Conservation (phyloP, 2,888 invertebrate species). For the Latheticus oryzae region DNA sequence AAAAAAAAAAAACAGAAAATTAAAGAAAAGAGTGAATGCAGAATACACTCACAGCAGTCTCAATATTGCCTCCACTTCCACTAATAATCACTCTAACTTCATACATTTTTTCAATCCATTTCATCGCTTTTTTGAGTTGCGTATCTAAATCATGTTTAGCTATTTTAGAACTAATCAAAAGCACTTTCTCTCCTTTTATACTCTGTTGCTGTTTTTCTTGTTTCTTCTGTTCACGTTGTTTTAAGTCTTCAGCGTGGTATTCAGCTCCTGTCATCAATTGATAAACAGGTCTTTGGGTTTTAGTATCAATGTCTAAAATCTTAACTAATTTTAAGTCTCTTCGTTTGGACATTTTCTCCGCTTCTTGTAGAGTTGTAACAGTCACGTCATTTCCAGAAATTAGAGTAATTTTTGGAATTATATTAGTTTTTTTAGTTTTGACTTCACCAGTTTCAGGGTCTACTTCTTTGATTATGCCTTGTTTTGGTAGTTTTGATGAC, state of each 20-base stretch:
- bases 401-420: constrained; percentile 75
- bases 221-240: constrained; percentile 68
- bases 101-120: constrained; percentile 75
- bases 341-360: constrained; percentile 75
- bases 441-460: constrained; percentile 42
- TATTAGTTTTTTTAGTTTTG: constrained; percentile 57
- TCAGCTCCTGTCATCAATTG: constrained; percentile 77
- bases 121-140: constrained; percentile 73
- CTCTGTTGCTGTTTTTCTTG: constrained; percentile 59
- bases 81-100: constrained; percentile 73
- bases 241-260: constrained; percentile 72
- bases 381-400: constrained; percentile 70
- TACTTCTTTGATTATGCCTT: constrained; percentile 26
- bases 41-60: constrained; percentile 62
- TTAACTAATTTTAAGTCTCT: constrained; percentile 78
- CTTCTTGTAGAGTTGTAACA: constrained; percentile 75
- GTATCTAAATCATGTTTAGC: constrained; percentile 75
- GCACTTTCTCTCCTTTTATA: constrained; percentile 73
- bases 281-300: constrained; percentile 76
- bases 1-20: constrained; percentile 6
- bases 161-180: constrained; percentile 73
- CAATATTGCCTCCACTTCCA: constrained; percentile 65
- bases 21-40: not conserved
- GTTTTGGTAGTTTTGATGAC: constrained; percentile 35
- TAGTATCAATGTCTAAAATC: constrained; percentile 74